Conservation (phyloP, 1,140 invertebrate species). For the Wasmannia auropunctata region DNA sequence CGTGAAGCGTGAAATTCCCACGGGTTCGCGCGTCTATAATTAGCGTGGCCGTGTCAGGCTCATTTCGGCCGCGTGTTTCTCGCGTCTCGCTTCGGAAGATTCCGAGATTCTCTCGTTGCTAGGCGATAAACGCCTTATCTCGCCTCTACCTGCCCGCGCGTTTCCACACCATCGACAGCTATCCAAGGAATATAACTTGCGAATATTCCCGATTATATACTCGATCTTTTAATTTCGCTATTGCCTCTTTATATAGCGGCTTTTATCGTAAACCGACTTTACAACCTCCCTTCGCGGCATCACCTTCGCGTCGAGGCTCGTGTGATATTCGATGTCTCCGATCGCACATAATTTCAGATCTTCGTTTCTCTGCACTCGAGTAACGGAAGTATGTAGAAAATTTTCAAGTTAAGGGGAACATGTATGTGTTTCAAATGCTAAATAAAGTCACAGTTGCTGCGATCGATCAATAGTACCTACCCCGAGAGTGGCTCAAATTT, state of each 20-base stretch:
- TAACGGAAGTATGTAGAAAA: background rate
- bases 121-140: background rate
- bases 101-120: background rate
- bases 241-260: conserved; percentile 24
- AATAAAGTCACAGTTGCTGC: background rate
- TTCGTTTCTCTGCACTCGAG: background rate
- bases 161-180: background rate
- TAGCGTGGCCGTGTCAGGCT: background rate
- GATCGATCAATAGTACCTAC: conserved; percentile 1
- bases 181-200: background rate
- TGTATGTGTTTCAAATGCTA: background rate
- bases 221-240: conserved; percentile 18
- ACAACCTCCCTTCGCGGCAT: background rate
- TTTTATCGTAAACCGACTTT: conserved; percentile 36
- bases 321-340: background rate
- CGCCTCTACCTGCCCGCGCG: background rate
- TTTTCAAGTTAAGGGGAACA: background rate
- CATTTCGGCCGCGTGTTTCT: background rate
- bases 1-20: background rate
- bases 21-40: conserved; percentile 48
- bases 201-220: background rate
- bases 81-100: background rate
- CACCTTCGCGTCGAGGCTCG: background rate
- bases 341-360: background rate
- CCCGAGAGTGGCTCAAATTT: background rate